phyloP scores from a whole-genome alignment of 2,113 vertebrate genomes.

The Zingel zingel region DNA sequence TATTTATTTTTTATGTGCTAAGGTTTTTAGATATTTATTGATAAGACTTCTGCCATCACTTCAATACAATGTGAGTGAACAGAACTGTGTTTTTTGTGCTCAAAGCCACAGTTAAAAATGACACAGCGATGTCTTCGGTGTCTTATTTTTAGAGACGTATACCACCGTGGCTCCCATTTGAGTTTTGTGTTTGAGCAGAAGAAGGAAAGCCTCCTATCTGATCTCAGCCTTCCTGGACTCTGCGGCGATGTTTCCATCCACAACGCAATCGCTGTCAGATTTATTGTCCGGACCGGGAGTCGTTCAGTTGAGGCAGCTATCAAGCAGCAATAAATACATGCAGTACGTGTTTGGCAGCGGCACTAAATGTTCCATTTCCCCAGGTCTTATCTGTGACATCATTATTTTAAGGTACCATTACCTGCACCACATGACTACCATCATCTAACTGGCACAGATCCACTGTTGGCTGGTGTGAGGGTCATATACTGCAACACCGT shows the following conservation, averaged over 20 bases:
- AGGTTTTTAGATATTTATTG: no score
- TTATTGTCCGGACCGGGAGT: background rate
- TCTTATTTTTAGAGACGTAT: no score
- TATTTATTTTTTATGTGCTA: background rate
- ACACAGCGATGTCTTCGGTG: no score
- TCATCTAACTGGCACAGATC: slow-evolving; percentile 20
- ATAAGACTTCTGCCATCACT: background rate
- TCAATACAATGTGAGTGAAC: background rate
- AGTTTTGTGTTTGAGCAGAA: background rate
- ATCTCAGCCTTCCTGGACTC: slow-evolving; percentile 25
- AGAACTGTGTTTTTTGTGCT: no score
- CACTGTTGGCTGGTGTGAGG: background rate
- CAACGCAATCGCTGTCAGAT: background rate
- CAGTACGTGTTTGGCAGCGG: slow-evolving; percentile 18
- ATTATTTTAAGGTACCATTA: slow-evolving; percentile 21
- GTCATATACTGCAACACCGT: background rate
- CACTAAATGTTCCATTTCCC: background rate
- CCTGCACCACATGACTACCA: slow-evolving; percentile 26
- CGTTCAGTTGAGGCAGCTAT: background rate
- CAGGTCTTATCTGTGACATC: slow-evolving; percentile 29
- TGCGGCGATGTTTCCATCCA: slow-evolving; percentile 20
- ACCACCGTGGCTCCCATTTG: no score
- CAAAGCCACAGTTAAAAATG: no score
- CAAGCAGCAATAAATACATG: slow-evolving; percentile 21
- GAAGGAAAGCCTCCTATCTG: background rate